Conservation (phyloP, 2,888 invertebrate genomes). For the Blera fallax region DNA sequence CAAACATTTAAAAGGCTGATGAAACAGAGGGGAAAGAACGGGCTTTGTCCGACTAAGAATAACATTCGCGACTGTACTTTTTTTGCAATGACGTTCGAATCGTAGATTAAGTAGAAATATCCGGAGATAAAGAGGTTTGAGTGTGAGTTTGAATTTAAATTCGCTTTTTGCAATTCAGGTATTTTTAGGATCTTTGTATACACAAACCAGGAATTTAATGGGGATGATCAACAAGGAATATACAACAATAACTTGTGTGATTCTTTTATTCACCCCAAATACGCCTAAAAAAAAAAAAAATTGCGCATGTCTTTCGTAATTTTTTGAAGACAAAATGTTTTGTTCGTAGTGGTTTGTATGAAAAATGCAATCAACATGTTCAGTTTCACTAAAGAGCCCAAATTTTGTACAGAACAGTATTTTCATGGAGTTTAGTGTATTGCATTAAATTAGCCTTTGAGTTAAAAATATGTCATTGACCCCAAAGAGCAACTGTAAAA, state of each 20-base stretch:
- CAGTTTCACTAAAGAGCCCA: not conserved
- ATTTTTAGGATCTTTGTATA: not conserved
- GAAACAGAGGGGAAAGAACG: not conserved
- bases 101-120: not conserved
- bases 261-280: not conserved
- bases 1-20: too few relatives aligned
- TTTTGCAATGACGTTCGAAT: not conserved
- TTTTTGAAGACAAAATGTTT: not conserved
- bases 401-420: not conserved
- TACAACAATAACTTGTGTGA: not conserved
- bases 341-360: not conserved
- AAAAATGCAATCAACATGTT: not conserved
- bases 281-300: too few relatives aligned
- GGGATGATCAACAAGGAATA: not conserved
- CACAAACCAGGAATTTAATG: too few relatives aligned
- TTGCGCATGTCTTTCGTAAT: not conserved
- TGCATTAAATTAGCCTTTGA: too few relatives aligned
- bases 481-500: too few relatives aligned
- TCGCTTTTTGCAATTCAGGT: not conserved
- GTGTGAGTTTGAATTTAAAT: too few relatives aligned
- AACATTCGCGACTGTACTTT: not conserved
- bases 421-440: not conserved
- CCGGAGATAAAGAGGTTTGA: not conserved
- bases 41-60: not conserved
- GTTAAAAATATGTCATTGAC: too few relatives aligned